Base-by-base conservation (phyloP, 2,888 invertebrate species). In the Cataglyphis cursor region DNA sequence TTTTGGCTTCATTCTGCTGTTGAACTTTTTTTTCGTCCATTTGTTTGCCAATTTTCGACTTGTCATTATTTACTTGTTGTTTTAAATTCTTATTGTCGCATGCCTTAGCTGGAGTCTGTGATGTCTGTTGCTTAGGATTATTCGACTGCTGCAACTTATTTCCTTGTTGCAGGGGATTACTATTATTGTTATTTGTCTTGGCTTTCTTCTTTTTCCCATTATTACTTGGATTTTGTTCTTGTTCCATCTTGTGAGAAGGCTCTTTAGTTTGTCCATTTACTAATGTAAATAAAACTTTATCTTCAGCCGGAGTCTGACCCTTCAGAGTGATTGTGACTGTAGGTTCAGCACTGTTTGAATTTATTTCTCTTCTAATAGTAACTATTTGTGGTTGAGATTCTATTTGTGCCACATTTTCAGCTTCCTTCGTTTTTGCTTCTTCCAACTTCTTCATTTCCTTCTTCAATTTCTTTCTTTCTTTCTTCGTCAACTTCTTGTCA, bases 291-390 rank as follows among this genome's bases (percentile, higher is more conserved):
- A 97, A 95, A 48, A 97, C 96, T 93, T 97, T 97, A 90, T 97
- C 97, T 92, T 97, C 96, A 84, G 97, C 97, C 0, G 97, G 97
- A 0, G 97, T 97, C 81, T 96, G 96, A 6, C 97, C 97, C 92
- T 97, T 97, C 44, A 97, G 95, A 0, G 97, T 97, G 70, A 97
- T 97, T 0, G 97, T 97, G 0, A 97, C 97, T 35, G 97, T 97
- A 12, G 97, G 97, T 89, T 97, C 97, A 0, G 96, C 95, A 87
- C 95, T 95, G 91, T 96, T 96, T 9, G 96, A 96, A 88, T 97
- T 96, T 94, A 97, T 96, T 1, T 97, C 96, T 70, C 97, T 95
- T 84, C 97, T 96, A 83, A 97, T 97, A 8, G 97, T 97, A 1
- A 97, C 97, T 48, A 95, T 94, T 81, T 95, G 94, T 6, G 93